Evolutionary conservation across 2,888 invertebrate genomes (phyloP).

Genomic region (Drosophila borealis): DNA sequence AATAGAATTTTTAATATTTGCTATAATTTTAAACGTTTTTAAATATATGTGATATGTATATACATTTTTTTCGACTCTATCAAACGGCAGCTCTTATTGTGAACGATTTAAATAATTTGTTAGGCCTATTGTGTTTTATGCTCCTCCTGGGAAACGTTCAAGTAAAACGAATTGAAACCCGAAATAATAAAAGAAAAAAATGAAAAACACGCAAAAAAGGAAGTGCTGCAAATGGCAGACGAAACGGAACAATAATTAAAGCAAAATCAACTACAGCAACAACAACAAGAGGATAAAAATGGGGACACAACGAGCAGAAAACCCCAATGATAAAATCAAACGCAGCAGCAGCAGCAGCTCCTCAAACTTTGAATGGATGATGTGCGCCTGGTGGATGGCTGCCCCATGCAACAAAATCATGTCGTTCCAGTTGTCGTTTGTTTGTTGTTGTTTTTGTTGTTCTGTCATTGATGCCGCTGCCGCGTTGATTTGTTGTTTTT

Average conservation of each 20-base stretch:
- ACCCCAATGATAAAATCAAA: conserved; percentile 49
- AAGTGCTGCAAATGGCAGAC: conserved; percentile 66
- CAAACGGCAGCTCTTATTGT: conserved; percentile 1
- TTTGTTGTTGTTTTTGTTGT: conserved; percentile 39
- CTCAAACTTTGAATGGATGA: conserved; percentile 55
- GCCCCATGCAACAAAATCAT: conserved; percentile 50
- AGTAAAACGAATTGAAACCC: conserved; percentile 31
- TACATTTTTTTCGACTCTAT: background rate
- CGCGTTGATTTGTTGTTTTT: conserved; percentile 63
- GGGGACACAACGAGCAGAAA: conserved; percentile 39
- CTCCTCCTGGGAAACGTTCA: conserved; percentile 8
- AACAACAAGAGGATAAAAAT: conserved; percentile 38
- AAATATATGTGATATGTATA: background rate
- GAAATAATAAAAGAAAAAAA: conserved; percentile 22
- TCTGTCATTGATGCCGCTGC: conserved; percentile 71
- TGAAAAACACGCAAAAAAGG: conserved; percentile 24
- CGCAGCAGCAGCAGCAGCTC: conserved; percentile 37
- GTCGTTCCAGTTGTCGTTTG: conserved; percentile 45
- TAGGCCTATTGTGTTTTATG: conserved; percentile 17
- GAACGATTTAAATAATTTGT: conserved; percentile 45
- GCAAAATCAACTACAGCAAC: conserved; percentile 58
- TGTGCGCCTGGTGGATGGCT: conserved; percentile 42
- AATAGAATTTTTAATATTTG: too few relatives aligned
- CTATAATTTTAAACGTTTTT: background rate
- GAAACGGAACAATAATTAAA: conserved; percentile 78